Evolutionary conservation across 2,113 vertebrate species (phyloP).

Genomic region (Phyllostomus hastatus): DNA sequence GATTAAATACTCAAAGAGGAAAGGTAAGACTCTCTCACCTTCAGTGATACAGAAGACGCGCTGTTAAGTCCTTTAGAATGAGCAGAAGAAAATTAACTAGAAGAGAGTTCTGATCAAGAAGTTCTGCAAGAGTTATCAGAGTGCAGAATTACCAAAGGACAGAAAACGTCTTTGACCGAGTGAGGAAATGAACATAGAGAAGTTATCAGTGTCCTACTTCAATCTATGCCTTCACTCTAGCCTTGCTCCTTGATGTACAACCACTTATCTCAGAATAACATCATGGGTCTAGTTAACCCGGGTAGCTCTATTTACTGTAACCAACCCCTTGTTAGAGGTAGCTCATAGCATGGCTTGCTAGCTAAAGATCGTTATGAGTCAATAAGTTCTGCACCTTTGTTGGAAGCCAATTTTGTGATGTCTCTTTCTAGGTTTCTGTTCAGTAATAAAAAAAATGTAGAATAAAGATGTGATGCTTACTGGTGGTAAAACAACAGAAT

Average conservation of each 20-base stretch:
- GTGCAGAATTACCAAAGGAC: neutral
- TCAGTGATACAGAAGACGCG: neutral
- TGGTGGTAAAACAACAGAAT: neutral
- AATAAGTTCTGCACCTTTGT: neutral
- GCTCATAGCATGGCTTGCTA: neutral
- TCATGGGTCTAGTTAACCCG: neutral
- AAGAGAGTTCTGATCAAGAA: neutral
- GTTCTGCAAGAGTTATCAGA: neutral
- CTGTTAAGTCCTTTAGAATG: neutral
- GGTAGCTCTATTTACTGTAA: neutral
- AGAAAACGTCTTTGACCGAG: neutral
- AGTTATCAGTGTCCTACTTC: neutral
- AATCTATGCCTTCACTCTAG: neutral
- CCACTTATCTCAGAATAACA: neutral
- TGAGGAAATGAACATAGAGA: neutral
- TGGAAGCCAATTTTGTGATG: constrained; percentile 27
- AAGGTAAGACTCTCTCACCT: neutral
- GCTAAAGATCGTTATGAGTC: neutral
- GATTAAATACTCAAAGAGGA: neutral
- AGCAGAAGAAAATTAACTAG: neutral
- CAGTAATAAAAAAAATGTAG: neutral
- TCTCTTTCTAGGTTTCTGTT: neutral
- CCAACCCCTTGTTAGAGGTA: neutral
- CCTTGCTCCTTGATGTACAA: neutral
- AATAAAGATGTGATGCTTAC: neutral